Conservation (phyloP, 2,113 vertebrate species). For the Callocephalon fimbriatum region DNA sequence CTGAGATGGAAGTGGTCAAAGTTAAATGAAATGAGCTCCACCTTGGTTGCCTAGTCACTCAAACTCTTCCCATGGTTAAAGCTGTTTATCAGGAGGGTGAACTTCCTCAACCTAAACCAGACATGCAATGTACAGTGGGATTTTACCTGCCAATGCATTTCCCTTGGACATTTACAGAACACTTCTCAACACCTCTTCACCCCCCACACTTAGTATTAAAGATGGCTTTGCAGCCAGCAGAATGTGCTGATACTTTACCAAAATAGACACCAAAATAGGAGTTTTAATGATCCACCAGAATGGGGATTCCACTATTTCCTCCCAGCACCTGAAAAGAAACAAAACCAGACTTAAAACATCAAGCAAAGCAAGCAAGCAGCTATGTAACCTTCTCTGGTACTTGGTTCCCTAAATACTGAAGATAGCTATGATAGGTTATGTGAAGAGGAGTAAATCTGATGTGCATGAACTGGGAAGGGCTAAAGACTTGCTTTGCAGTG, state of each 20-base stretch:
- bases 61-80: background rate
- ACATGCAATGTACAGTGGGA: background rate
- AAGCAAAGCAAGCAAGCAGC: background rate
- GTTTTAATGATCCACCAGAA: conserved; percentile 96
- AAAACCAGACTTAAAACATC: conserved; percentile 7
- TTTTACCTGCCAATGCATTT: background rate
- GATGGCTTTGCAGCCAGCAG: conserved; percentile 12
- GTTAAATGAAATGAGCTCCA: background rate
- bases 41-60: background rate
- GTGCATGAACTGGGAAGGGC: background rate
- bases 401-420: background rate
- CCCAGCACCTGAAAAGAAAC: conserved; percentile 89
- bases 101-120: background rate
- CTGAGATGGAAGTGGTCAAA: background rate
- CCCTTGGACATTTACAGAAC: background rate
- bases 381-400: background rate
- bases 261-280: conserved; percentile 89
- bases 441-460: background rate
- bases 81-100: background rate
- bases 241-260: conserved; percentile 83
- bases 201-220: background rate
- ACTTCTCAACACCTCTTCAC: background rate
- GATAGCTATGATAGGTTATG: background rate
- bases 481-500: background rate
- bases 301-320: conserved; percentile 83